phyloP scores from a whole-genome alignment of 30 jellyfish, hydroid and myxozoan genomes.

The Pelagia noctiluca region DNA sequence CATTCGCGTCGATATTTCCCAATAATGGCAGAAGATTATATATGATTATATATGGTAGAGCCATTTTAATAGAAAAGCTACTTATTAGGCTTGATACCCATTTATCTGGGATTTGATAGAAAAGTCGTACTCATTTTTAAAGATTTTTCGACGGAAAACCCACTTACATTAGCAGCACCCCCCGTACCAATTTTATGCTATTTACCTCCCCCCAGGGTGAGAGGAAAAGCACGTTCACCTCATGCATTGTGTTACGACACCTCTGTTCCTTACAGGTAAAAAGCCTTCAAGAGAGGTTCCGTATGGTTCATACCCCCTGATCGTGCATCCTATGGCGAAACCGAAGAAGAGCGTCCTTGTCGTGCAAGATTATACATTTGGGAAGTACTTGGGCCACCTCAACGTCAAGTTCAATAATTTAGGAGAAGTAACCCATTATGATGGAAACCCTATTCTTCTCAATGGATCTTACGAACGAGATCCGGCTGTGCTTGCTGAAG shows the following conservation, averaged over 20 bases:
- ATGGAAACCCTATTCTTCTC: slow-evolving; percentile 93
- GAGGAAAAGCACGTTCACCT: background rate
- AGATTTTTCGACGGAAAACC: no score
- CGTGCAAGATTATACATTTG: slow-evolving; percentile 95
- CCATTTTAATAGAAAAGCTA: no score
- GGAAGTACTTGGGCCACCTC: slow-evolving; percentile 91
- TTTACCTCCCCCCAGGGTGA: background rate
- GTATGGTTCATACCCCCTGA: slow-evolving; percentile 88
- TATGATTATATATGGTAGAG: no score
- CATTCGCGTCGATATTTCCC: no score
- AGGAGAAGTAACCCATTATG: slow-evolving; percentile 74
- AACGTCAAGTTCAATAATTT: slow-evolving; percentile 76
- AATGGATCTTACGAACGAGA: slow-evolving; percentile 78
- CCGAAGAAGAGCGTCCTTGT: slow-evolving; percentile 77
- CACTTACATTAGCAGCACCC: no score
- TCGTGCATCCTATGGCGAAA: slow-evolving; percentile 63
- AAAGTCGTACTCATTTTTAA: no score
- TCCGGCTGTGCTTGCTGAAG: slow-evolving; percentile 48
- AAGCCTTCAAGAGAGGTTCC: slow-evolving; percentile 87
- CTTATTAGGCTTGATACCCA: no score
- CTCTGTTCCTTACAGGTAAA: slow-evolving; percentile 54
- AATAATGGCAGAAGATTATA: no score
- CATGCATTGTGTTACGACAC: background rate
- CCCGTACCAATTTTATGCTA: no score
- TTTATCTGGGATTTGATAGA: no score